A percentile compares a stretch with the other conserved stretches of the same genome.
Evolutionary conservation across 92 coral and sea anemone species (phyloP).

Genomic region (Epizoanthus stellaris): DNA sequence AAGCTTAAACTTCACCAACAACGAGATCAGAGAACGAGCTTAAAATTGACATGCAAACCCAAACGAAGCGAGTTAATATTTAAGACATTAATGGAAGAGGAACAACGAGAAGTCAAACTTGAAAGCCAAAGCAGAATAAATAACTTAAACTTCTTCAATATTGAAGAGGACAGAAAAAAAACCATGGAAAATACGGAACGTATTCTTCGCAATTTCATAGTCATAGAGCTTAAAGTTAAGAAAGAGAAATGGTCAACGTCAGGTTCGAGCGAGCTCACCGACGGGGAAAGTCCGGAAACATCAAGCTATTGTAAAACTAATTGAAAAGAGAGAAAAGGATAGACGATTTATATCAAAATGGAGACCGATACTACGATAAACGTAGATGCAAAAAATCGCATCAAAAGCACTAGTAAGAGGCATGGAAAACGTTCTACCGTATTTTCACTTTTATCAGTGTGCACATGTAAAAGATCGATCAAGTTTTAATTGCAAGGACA

Average conservation of each 20-base stretch:
- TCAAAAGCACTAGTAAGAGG: no score
- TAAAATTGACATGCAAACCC: background rate
- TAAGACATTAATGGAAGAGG: background rate
- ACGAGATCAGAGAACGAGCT: background rate
- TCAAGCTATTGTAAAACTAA: no score
- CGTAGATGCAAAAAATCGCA: no score
- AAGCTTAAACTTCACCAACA: slow-evolving; percentile 37
- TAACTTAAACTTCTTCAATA: slow-evolving; percentile 43
- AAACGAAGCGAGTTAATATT: background rate
- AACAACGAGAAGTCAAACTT: background rate
- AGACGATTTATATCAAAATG: no score
- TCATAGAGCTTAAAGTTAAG: slow-evolving; percentile 13
- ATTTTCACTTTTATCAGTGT: no score
- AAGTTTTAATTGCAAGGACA: no score
- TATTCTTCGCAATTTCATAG: slow-evolving; percentile 16
- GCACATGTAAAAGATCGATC: no score
- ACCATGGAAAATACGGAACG: background rate
- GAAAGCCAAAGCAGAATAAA: slow-evolving; percentile 47
- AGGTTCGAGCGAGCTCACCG: slow-evolving; percentile 27
- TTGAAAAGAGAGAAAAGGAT: no score
- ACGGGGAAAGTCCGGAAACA: slow-evolving; percentile 3
- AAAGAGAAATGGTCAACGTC: slow-evolving; percentile 2
- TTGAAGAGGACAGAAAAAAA: slow-evolving; percentile 13
- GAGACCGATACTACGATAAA: no score
- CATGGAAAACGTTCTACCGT: no score